Percentiles rank a stretch among this genome's conserved stretches.
These are phyloP conservation scores for Drosophila lowei DNA, from an alignment of 1,140 invertebrate species.

Conservation along the genomic window DNA sequence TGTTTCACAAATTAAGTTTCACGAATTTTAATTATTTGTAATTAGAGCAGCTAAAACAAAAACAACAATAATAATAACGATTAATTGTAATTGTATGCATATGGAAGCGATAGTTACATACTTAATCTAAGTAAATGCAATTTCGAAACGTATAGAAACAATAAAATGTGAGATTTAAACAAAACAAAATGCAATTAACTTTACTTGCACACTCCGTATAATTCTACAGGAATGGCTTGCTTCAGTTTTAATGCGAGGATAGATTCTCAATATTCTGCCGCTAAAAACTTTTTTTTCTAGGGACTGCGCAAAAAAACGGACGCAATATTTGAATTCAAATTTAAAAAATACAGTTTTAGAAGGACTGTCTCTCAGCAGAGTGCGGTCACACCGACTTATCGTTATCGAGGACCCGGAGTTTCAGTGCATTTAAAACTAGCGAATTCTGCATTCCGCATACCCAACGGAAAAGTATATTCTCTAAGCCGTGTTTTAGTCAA, in stretches of 20 bases:
- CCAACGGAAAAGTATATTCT: too few species aligned
- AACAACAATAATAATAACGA: constrained; percentile 54
- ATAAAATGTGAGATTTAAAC: constrained; percentile 81
- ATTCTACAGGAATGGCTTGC: too few species aligned
- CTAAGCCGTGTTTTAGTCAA: too few species aligned
- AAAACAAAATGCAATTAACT: constrained; percentile 18
- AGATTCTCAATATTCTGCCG: too few species aligned
- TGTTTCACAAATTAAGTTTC: constrained; percentile 71
- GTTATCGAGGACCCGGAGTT: neutral
- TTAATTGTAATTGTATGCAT: constrained; percentile 64
- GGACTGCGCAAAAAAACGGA: too few species aligned
- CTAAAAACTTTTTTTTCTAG: too few species aligned
- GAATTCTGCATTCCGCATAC: too few species aligned
- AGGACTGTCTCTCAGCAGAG: too few species aligned
- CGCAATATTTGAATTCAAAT: too few species aligned
- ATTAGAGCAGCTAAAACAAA: constrained; percentile 38
- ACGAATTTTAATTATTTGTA: constrained; percentile 71
- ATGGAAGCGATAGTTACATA: constrained; percentile 71
- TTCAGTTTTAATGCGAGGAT: too few species aligned
- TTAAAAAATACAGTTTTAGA: too few species aligned
- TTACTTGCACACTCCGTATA: neutral
- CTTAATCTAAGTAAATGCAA: constrained; percentile 77
- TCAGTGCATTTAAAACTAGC: neutral
- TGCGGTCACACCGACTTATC: too few species aligned
- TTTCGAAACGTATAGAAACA: constrained; percentile 80